phyloP scores from a whole-genome alignment of 2,113 vertebrate species.

The Diadophis punctatus region DNA sequence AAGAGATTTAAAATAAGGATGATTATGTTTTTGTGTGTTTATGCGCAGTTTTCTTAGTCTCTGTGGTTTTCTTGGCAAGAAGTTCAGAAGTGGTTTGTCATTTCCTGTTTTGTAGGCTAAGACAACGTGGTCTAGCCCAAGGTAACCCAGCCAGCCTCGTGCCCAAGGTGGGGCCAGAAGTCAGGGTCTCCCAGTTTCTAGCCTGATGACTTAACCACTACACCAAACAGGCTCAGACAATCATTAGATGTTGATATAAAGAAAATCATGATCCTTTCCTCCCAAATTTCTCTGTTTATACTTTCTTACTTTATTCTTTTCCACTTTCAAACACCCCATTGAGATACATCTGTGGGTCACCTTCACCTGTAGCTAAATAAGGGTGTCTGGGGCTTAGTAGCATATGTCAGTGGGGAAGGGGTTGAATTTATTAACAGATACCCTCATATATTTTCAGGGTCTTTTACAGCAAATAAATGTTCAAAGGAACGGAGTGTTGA shows the following conservation, averaged over 20 bases:
- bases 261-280: background rate
- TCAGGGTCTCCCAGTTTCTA: background rate
- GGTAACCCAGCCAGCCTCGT: background rate
- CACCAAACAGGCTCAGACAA: background rate
- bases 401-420: background rate
- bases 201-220: background rate
- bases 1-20: background rate
- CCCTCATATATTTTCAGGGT: background rate
- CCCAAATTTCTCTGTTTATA: background rate
- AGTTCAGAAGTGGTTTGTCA: background rate
- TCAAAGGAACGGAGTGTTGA: background rate
- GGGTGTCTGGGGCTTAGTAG: background rate
- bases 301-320: background rate
- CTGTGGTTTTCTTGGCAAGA: background rate
- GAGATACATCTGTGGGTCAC: background rate
- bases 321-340: background rate
- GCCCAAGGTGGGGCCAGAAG: background rate
- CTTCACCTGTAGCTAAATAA: background rate
- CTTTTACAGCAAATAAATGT: background rate
- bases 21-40: background rate
- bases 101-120: background rate
- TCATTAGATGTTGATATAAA: background rate
- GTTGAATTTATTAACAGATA: background rate
- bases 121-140: background rate
- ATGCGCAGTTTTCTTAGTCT: background rate